These are phyloP conservation scores for Listrodromus nycthemerus DNA, from an alignment of 2,888 invertebrate genomes.

Conservation along the genomic window DNA sequence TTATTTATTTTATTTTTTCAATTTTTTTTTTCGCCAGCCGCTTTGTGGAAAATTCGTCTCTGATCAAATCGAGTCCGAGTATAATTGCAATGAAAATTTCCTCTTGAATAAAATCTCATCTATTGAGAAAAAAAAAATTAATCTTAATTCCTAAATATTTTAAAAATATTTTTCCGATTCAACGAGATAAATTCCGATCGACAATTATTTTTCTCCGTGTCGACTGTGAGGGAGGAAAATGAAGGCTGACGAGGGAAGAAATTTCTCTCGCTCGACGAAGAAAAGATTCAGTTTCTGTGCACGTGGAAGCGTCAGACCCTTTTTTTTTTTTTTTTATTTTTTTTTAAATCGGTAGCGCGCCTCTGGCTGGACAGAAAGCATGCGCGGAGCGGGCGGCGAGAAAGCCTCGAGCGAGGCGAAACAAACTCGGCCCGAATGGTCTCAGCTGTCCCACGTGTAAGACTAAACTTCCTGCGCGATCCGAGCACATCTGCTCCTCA, in stretches of 20 bases:
- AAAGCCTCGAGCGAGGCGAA: slow-evolving; percentile 56
- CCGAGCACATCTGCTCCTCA: slow-evolving; percentile 79
- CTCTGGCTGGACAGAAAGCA: slow-evolving; percentile 25
- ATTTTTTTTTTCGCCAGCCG: no score
- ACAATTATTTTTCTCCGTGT: not conserved
- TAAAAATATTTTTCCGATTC: not conserved
- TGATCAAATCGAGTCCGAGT: no score
- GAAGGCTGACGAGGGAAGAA: not conserved
- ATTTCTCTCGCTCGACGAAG: slow-evolving; percentile 29
- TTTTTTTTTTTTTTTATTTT: slow-evolving; percentile 30
- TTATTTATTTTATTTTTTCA: no score
- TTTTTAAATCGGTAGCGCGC: slow-evolving; percentile 19
- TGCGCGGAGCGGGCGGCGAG: slow-evolving; percentile 17
- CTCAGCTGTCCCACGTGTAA: slow-evolving; percentile 79
- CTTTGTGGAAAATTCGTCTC: no score
- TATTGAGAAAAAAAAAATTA: no score
- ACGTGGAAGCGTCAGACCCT: slow-evolving; percentile 66
- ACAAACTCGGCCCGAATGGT: slow-evolving; percentile 65
- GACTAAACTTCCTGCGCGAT: slow-evolving; percentile 82
- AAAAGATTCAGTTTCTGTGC: slow-evolving; percentile 35
- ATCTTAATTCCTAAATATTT: no score
- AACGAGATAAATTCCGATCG: not conserved
- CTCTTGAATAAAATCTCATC: no score
- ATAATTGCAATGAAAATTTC: no score
- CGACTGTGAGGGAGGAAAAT: not conserved